phyloP scores from a whole-genome alignment of 2,888 invertebrate species.

The Lycia hirtaria region DNA sequence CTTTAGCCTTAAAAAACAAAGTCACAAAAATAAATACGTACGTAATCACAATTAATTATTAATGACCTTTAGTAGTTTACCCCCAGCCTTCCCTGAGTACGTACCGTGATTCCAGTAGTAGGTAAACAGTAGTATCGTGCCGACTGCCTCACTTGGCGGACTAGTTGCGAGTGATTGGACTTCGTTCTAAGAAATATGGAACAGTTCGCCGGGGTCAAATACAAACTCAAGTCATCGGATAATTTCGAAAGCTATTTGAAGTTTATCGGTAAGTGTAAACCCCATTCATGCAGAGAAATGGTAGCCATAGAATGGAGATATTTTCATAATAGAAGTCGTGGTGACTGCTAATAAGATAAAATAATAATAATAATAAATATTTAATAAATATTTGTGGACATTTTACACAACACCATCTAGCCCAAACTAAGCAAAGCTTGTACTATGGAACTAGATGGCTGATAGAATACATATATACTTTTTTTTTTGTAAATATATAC shows the following conservation, averaged over 20 bases:
- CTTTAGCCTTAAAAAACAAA: too few species aligned
- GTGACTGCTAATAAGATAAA: too few species aligned
- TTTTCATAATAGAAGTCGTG: too few species aligned
- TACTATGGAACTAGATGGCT: too few species aligned
- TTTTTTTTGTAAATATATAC: too few species aligned
- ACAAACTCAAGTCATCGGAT: conserved; percentile 64
- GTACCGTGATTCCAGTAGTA: not conserved
- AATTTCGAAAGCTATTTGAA: conserved; percentile 70
- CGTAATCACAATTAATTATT: too few species aligned
- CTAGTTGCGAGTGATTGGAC: conserved; percentile 11
- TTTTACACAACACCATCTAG: too few species aligned
- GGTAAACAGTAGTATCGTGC: conserved; percentile 18
- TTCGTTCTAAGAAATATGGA: conserved; percentile 48
- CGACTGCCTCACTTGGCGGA: conserved; percentile 23
- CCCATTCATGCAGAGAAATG: not conserved
- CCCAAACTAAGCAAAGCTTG: too few species aligned
- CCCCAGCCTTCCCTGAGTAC: conserved; percentile 3
- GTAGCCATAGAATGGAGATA: not conserved
- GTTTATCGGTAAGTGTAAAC: conserved; percentile 59
- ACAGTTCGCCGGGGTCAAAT: conserved; percentile 56
- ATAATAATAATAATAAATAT: too few species aligned
- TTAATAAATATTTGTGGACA: too few species aligned
- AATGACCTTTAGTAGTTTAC: not conserved
- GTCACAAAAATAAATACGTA: too few species aligned
- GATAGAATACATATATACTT: too few species aligned